Evolutionary conservation across 2,797 vertebrate species (phyloP).

Genomic region (Hirundo rustica): DNA sequence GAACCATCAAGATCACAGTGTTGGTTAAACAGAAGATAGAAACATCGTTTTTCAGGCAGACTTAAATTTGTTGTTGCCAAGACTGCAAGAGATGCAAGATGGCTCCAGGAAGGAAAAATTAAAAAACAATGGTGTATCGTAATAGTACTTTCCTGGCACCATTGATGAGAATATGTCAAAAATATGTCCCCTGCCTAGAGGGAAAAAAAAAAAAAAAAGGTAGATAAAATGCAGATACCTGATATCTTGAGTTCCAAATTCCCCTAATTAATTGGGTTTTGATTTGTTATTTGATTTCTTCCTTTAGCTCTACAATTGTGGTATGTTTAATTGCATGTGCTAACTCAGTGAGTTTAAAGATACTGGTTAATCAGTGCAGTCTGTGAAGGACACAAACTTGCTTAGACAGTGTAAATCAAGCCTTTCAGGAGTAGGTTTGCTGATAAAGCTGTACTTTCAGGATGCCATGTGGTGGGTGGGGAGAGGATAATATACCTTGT

Average conservation of each 20-base stretch:
- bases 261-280: not conserved
- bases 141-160: not conserved
- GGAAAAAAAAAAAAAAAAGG: not conserved
- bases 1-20: not conserved
- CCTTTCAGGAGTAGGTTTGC: not conserved
- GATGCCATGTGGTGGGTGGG: not conserved
- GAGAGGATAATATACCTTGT: not conserved
- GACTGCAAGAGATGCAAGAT: not conserved
- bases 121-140: fast-evolving
- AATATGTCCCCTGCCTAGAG: not conserved
- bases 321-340: not conserved
- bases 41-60: not conserved
- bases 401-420: not conserved
- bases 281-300: not conserved
- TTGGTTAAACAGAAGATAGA: not conserved
- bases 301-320: not conserved
- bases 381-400: not conserved
- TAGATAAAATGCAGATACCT: not conserved
- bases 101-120: not conserved
- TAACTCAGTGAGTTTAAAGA: not conserved
- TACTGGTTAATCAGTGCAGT: not conserved
- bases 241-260: not conserved
- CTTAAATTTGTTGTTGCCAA: not conserved
- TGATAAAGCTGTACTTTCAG: not conserved
- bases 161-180: not conserved